These are phyloP conservation scores for Harpagus bidentatus DNA, from an alignment of 2,113 vertebrate genomes.

Conservation along the genomic window DNA sequence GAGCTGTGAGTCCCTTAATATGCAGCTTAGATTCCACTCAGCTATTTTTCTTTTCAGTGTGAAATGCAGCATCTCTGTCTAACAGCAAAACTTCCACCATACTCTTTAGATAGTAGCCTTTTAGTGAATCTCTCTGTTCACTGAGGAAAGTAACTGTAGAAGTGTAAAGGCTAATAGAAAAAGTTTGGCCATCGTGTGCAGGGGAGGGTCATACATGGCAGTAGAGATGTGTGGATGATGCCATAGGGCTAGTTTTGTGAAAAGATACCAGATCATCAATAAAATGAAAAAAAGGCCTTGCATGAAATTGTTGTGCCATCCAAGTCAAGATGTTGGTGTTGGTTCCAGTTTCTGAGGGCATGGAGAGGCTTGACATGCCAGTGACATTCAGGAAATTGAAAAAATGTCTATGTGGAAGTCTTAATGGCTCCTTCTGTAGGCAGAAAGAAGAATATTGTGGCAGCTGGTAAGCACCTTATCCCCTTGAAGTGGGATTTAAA, in stretches of 20 bases:
- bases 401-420: not conserved
- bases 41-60: not conserved
- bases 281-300: not conserved
- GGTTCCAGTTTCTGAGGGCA: not conserved
- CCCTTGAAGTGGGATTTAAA: not conserved
- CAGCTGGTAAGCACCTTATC: not conserved
- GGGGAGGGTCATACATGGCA: not conserved
- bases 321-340: not conserved
- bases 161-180: not conserved
- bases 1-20: not conserved
- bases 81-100: not conserved
- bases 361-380: not conserved
- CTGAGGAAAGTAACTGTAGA: not conserved
- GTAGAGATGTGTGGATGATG: not conserved
- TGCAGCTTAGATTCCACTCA: not conserved
- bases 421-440: not conserved
- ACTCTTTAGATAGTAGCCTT: not conserved
- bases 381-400: not conserved
- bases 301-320: not conserved
- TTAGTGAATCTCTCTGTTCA: not conserved
- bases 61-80: not conserved
- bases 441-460: not conserved
- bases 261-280: not conserved
- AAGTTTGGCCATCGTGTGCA: not conserved
- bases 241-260: not conserved